phyloP scores from a whole-genome alignment of 2,113 vertebrate genomes.

The Microtus oregoni region DNA sequence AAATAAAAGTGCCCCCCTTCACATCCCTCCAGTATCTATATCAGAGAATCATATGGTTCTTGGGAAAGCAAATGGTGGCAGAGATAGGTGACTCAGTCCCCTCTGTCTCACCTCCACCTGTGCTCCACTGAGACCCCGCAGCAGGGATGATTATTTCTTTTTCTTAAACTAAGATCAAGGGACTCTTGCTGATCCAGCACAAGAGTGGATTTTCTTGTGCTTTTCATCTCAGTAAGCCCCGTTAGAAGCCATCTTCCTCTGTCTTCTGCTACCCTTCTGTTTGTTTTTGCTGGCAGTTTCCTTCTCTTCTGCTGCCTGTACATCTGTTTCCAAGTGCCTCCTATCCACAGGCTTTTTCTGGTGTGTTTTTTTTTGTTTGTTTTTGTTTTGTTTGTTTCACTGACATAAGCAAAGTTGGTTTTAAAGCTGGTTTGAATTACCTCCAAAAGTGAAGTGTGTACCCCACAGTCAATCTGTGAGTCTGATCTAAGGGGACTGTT shows the following conservation, averaged over 20 bases:
- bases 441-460: neutral
- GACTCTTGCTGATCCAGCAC: neutral
- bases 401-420: conserved; percentile 53
- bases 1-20: neutral
- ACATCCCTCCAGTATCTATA: neutral
- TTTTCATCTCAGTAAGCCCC: neutral
- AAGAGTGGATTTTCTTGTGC: neutral
- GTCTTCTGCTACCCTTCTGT: neutral
- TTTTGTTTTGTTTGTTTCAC: neutral
- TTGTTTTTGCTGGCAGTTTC: conserved; percentile 57
- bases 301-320: conserved; percentile 61
- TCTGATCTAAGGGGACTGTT: conserved; percentile 23
- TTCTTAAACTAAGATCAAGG: neutral
- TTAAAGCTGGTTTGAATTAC: conserved; percentile 41
- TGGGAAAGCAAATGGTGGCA: neutral
- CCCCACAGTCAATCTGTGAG: neutral
- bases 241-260: conserved; percentile 26
- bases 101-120: neutral
- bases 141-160: neutral
- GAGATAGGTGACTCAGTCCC: neutral
- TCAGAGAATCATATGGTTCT: neutral
- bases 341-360: conserved; percentile 30
- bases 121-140: no score
- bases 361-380: conserved; percentile 13
- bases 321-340: conserved; percentile 71